Evolutionary conservation across 1,140 invertebrate genomes (phyloP).

Genomic region (Papilio machaon): DNA sequence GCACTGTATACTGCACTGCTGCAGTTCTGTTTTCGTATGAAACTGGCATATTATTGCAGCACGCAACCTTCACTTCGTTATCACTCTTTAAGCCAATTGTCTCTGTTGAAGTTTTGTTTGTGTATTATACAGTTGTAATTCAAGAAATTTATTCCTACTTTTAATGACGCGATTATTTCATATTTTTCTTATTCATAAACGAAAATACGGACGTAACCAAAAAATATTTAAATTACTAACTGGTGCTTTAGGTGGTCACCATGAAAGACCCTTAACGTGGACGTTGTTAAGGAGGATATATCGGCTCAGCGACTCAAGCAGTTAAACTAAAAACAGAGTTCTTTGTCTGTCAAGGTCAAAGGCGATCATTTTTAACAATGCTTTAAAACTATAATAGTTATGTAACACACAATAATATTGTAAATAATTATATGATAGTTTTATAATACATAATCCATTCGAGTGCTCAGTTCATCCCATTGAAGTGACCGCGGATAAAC

Average conservation of each 20-base stretch:
- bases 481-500: conserved; percentile 2
- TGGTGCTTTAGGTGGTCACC: neutral
- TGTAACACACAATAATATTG: too few species aligned
- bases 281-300: too few species aligned
- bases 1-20: neutral
- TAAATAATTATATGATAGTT: neutral
- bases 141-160: neutral
- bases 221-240: neutral
- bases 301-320: too few species aligned
- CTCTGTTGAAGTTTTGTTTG: neutral
- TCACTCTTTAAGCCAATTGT: neutral
- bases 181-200: too few species aligned
- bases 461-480: neutral
- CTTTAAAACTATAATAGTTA: too few species aligned
- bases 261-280: too few species aligned
- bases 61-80: neutral
- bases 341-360: too few species aligned
- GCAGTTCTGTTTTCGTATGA: neutral
- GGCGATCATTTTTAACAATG: too few species aligned
- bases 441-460: neutral
- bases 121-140: neutral
- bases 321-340: too few species aligned
- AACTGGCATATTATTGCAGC: neutral
- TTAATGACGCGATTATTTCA: neutral
- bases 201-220: too few species aligned